phyloP scores from a whole-genome alignment of 2,888 invertebrate genomes.

The Muscina levida region DNA sequence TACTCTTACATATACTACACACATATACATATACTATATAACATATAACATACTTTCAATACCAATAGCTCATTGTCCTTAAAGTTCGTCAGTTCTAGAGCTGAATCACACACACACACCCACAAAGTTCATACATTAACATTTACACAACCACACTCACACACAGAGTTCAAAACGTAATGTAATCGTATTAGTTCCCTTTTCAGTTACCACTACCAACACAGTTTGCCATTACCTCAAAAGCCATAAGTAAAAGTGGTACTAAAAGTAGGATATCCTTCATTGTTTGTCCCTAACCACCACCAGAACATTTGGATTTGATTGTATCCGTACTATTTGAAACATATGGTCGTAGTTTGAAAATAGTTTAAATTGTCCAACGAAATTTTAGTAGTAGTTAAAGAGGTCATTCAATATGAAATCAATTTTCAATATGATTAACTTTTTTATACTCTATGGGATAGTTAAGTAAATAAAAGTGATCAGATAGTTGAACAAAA shows the following conservation, averaged over 20 bases:
- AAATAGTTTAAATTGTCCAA: conserved; percentile 21
- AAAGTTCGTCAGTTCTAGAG: too few species aligned
- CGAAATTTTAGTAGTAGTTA: too few species aligned
- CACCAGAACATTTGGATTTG: too few species aligned
- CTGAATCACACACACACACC: conserved; percentile 16
- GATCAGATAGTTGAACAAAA: not conserved
- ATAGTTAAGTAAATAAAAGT: not conserved
- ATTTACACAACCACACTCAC: conserved; percentile 11
- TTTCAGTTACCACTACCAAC: not conserved
- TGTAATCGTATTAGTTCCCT: not conserved
- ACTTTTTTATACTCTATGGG: not conserved
- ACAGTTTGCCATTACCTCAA: not conserved
- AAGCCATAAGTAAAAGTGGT: not conserved
- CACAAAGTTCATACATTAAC: not conserved
- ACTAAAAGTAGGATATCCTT: too few species aligned
- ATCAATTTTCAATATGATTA: not conserved
- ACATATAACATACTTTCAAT: too few species aligned
- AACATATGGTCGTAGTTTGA: conserved; percentile 15
- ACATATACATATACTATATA: not conserved
- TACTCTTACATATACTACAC: conserved; percentile 42
- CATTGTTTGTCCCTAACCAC: too few species aligned
- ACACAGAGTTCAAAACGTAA: conserved; percentile 31
- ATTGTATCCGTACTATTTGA: too few species aligned
- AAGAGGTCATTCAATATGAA: too few species aligned
- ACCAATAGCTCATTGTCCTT: too few species aligned